These are phyloP conservation scores for Microhierax caerulescens DNA, from an alignment of 2,797 vertebrate species.

Conservation along the genomic window DNA sequence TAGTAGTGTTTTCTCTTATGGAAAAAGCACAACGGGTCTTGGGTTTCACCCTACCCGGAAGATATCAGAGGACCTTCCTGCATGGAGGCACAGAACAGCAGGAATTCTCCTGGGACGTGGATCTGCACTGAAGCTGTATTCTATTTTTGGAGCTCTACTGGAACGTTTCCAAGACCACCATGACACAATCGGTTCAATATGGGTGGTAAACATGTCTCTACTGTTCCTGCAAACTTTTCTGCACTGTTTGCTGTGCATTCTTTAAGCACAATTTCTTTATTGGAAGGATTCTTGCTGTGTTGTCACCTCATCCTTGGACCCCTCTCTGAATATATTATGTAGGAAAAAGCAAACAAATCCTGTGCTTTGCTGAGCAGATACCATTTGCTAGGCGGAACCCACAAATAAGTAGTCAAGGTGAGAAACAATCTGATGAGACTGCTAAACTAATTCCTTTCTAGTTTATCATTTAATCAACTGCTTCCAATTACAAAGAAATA, in stretches of 20 bases:
- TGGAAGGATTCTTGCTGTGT: conserved; percentile 73
- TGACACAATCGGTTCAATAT: conserved; percentile 75
- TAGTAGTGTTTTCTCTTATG: not conserved
- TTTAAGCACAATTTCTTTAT: not conserved
- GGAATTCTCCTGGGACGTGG: conserved; percentile 59
- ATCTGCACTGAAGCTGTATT: conserved; percentile 69
- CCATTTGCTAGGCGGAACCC: conserved; percentile 79
- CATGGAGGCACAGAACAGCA: conserved; percentile 74
- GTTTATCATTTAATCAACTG: not conserved
- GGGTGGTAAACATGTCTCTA: conserved; percentile 78
- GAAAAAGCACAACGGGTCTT: conserved; percentile 71
- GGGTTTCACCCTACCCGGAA: conserved; percentile 64
- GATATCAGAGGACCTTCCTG: conserved; percentile 34
- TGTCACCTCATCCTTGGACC: conserved; percentile 81
- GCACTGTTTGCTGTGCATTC: not conserved
- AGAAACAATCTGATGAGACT: not conserved
- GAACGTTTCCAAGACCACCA: conserved; percentile 82
- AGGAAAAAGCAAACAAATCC: conserved; percentile 74
- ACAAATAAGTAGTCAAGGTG: conserved; percentile 78
- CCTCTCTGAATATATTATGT: conserved; percentile 75
- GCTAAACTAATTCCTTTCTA: not conserved
- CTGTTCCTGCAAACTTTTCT: not conserved
- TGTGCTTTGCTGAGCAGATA: conserved; percentile 75
- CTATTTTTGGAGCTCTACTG: conserved; percentile 77
- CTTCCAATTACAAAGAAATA: not conserved